phyloP scores from a whole-genome alignment of 23 tunicate genomes.

The Ascidia mentula region DNA sequence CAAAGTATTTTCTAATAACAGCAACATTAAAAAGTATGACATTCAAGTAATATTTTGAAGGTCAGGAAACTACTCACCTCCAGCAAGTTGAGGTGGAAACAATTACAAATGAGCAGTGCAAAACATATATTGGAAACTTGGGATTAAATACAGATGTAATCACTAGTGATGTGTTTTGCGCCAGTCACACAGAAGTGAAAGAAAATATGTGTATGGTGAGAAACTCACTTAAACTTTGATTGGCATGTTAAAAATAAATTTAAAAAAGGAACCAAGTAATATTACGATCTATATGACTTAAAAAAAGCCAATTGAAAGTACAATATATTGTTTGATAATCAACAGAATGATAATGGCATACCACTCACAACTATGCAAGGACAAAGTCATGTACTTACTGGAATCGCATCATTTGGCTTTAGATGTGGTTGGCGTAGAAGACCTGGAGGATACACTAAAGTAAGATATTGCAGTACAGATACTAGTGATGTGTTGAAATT shows the following conservation, averaged over 20 bases:
- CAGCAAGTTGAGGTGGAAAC: background rate
- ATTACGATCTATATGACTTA: background rate
- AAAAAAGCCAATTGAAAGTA: background rate
- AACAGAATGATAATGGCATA: background rate
- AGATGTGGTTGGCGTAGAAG: background rate
- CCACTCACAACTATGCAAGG: background rate
- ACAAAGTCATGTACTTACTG: background rate
- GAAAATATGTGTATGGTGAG: background rate
- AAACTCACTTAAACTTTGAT: background rate
- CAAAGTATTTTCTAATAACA: background rate
- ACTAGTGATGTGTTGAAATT: background rate
- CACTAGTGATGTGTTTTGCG: conserved; percentile 5
- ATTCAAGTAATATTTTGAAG: too few species aligned
- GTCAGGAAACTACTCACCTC: background rate
- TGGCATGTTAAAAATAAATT: background rate
- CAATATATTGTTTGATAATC: too few species aligned
- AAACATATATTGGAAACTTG: background rate
- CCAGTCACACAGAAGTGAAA: background rate
- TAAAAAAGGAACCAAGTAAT: too few species aligned
- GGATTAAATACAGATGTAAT: background rate
- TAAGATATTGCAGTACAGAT: background rate
- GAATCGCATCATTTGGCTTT: background rate
- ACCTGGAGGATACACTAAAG: background rate
- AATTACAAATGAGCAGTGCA: background rate
- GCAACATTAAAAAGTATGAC: background rate